Conservation (phyloP, 2,888 invertebrate genomes). For the Acanthosepion pharaonis region DNA sequence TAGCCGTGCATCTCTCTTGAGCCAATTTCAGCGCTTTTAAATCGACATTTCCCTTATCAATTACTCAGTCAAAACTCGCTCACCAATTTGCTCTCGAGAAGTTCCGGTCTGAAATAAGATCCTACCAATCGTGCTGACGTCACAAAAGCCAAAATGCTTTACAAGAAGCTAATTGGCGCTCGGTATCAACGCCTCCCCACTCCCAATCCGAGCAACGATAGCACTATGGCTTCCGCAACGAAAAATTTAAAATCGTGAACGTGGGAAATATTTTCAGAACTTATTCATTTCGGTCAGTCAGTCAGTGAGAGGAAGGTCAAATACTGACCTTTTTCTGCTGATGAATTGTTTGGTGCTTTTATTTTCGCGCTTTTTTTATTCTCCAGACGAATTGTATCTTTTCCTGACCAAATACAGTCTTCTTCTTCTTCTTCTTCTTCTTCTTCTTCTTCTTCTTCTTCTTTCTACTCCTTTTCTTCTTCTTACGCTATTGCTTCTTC, state of each 20-base stretch:
- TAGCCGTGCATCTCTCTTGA: not conserved
- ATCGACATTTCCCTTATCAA: conserved; percentile 24
- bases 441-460: no score
- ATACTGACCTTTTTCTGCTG: not conserved
- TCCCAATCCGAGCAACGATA: not conserved
- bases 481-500: no score
- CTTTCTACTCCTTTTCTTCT: no score
- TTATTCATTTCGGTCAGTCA: conserved; percentile 33
- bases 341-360: not conserved
- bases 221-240: not conserved
- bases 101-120: conserved; percentile 9
- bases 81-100: not conserved
- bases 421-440: no score
- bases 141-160: conserved; percentile 3
- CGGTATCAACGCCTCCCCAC: not conserved
- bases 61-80: conserved; percentile 8
- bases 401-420: no score
- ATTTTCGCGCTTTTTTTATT: no score
- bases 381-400: no score
- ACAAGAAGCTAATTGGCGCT: not conserved
- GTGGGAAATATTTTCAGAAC: not conserved
- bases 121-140: not conserved
- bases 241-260: not conserved
- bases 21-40: not conserved
- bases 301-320: not conserved